These are phyloP conservation scores for Amphipyra tragopoginis DNA, from an alignment of 2,888 invertebrate genomes.

Conservation along the genomic window DNA sequence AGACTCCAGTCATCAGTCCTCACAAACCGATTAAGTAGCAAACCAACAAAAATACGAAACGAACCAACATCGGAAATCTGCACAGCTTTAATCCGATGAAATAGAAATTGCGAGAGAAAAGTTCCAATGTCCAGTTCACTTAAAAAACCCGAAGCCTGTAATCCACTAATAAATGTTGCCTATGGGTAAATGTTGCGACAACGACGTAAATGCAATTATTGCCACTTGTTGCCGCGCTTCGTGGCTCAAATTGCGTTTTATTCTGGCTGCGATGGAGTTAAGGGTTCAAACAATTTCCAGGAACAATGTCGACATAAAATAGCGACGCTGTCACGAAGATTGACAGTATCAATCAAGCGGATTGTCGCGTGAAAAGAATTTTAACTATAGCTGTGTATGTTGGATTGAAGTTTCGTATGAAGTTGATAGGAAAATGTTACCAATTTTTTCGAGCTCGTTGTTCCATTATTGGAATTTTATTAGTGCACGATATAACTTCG, in stretches of 20 bases:
- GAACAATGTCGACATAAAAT: conserved; percentile 28
- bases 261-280: conserved; percentile 43
- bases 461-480: no score
- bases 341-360: conserved; percentile 38
- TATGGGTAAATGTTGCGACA: conserved; percentile 65
- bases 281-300: conserved; percentile 43
- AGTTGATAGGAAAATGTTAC: not conserved
- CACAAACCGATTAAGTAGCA: no score
- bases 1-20: no score
- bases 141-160: conserved; percentile 30
- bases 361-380: conserved; percentile 19
- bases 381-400: conserved; percentile 13
- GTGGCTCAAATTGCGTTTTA: conserved; percentile 66
- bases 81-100: not conserved
- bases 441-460: not conserved
- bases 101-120: conserved; percentile 1
- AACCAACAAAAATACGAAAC: not conserved
- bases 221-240: conserved; percentile 65
- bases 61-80: not conserved
- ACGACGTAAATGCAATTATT: conserved; percentile 71
- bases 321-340: conserved; percentile 32
- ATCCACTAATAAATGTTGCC: conserved; percentile 50
- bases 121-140: conserved; percentile 10
- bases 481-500: no score
- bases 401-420: conserved; percentile 6